Evolutionary conservation across 2,113 vertebrate genomes (phyloP), one percentile per base, ranked within the genome.

Genomic region (Mus spicilegus): DNA sequence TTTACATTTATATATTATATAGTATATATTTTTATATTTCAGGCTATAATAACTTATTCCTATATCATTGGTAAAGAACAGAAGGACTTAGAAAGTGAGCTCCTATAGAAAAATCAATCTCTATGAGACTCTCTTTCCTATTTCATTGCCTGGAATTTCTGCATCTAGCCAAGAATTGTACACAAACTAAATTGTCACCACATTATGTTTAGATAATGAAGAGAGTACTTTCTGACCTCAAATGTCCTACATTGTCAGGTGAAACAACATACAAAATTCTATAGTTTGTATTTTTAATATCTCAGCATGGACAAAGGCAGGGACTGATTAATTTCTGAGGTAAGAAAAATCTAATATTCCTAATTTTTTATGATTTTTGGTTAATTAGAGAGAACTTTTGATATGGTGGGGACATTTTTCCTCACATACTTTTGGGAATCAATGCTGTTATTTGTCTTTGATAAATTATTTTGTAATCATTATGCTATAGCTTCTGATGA

Each of bases 401-500:
- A 17, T 90, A 24, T 78, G 22, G 20, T n/a, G 12, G 30, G 12
- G 5, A 33, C 77, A 77, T 51, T 78, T 89, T 46, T 75, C 39
- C 19, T 78, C 76, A 63, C 77, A 46, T 51, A 10, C 17, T 84
- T 69, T 30, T 63, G 5, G 95, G 72, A 95, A 51, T 63, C 56
- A 58, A 10, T 95, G 0, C 46, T 95, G 11, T 87, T 94, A 30
- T 89, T 97, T 91, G 67, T 84, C 33, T 95, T 88, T 93, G 86
- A 73, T 76, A 80, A 91, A 78, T 7, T 87, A 51, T 77, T 91
- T 86, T 63, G 69, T 22, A 14, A 42, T 88, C 63, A 75, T 94
- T 93, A 69, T 82, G 65, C 89, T 94, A 73, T 85, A 97, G 84
- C 76, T 96, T 81, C 85, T 89, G 24, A 90, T 26, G 28, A 88